Evolutionary conservation across 2,888 invertebrate genomes (phyloP).

Genomic region (Microplitis manilae): DNA sequence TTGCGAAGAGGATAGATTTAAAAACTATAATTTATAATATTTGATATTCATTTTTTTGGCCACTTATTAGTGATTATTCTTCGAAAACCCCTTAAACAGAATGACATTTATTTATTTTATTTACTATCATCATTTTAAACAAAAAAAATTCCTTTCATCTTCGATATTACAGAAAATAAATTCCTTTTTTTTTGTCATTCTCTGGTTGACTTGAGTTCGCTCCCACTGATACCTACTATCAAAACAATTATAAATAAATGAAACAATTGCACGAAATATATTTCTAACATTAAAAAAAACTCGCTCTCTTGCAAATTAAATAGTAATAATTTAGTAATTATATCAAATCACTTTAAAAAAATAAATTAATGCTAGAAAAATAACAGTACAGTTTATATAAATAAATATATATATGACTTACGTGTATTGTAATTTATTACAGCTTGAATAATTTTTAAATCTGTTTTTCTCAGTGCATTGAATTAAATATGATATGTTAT

Average conservation of each 20-base stretch:
- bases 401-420: not conserved
- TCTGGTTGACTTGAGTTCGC: conserved; percentile 55
- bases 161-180: conserved; percentile 16
- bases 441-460: conserved; percentile 24
- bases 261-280: conserved; percentile 30
- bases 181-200: conserved; percentile 39
- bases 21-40: conserved; percentile 15
- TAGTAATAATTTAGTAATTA: conserved; percentile 1
- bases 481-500: not conserved
- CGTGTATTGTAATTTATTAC: not conserved
- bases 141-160: not conserved
- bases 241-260: conserved; percentile 26
- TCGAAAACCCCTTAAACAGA: conserved; percentile 9
- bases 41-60: conserved; percentile 32
- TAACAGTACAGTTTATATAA: not conserved
- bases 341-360: not conserved
- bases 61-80: conserved; percentile 3
- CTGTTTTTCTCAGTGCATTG: conserved; percentile 1
- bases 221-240: conserved; percentile 47
- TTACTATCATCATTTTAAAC: not conserved
- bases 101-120: not conserved
- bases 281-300: conserved; percentile 23
- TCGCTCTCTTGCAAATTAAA: conserved; percentile 28
- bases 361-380: not conserved
- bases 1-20: conserved; percentile 56